Evolutionary conservation across 2,888 invertebrate genomes (phyloP).

Genomic region (Dicyrtoma fusca): DNA sequence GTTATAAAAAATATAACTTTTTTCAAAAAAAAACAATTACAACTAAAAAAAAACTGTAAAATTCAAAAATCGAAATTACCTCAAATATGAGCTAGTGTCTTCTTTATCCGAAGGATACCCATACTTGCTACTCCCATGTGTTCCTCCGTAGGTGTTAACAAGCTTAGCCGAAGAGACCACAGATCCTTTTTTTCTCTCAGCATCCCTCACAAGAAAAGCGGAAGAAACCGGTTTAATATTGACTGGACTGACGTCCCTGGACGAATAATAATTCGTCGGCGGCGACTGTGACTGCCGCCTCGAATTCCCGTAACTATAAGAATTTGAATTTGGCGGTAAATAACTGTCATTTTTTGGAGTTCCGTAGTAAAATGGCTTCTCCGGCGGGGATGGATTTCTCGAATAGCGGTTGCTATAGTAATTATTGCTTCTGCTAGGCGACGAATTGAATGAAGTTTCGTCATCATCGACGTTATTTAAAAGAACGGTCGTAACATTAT

Average conservation of each 20-base stretch:
- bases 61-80: too few relatives aligned
- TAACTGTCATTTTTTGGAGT: constrained; percentile 9
- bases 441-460: constrained; percentile 29
- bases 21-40: too few relatives aligned
- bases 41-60: too few relatives aligned
- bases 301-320: too few relatives aligned
- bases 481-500: constrained; percentile 46
- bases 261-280: constrained; percentile 25
- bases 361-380: constrained; percentile 35
- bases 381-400: constrained; percentile 27
- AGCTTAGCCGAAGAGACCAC: constrained; percentile 38
- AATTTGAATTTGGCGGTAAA: too few relatives aligned
- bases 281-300: background rate
- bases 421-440: constrained; percentile 9
- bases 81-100: too few relatives aligned
- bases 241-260: constrained; percentile 38
- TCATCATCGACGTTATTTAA: constrained; percentile 45
- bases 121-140: too few relatives aligned
- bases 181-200: constrained; percentile 38
- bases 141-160: constrained; percentile 36
- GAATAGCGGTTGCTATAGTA: constrained; percentile 9
- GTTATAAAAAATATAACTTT: too few relatives aligned
- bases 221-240: constrained; percentile 38
- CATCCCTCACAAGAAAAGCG: constrained; percentile 36
- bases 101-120: too few relatives aligned